Base-by-base conservation (phyloP, 1,140 invertebrate species). In the Leptopilina boulardi region DNA sequence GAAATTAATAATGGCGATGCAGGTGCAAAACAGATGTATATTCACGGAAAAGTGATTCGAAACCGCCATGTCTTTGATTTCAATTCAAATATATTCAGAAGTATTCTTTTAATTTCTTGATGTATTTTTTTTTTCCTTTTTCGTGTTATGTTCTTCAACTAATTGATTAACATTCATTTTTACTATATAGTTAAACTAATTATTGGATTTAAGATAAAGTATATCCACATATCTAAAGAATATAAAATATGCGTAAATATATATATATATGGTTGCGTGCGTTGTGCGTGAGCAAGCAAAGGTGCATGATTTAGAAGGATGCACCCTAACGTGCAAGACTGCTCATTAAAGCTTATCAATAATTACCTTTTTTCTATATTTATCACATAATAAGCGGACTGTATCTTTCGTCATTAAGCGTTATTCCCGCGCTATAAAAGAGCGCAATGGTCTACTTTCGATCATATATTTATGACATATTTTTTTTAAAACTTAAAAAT, bases 271-370 rank as follows among this genome's bases (percentile, higher is more conserved):
- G 82, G 82, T 77, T 83, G 82, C 79, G 70, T 80, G 80, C 80
- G 80, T 86, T 75, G 82, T 86, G 83, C 82, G 85, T 85, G 85
- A 84, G 83, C 83, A 81, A 85, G 73, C 78, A 76, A 80, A 79
- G 77, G 80, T 84, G 84, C 84, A 85, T 81, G 81, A 82, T 83
- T 80, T 72, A 73, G 73, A 80, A 86, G 83, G 82, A 84, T 83
- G 82, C 80, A 77, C 75, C 80, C 79, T 82, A 79, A 80, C 76
- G 73, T 83, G 82, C 79, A 81, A 76, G 80, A 74, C 79, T 81
- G 81, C 78, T 79, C 81, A 84, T 85, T 83, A 81, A 81, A 81
- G 77, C 79, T 83, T 82, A 85, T 83, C 84, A 81, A 84, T 83
- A 84, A 83, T 82, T 81, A 78, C 78, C 23, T 38, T n/a, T 78